Base-by-base conservation (phyloP, 2,888 invertebrate genomes). In the Amorpha juglandis region DNA sequence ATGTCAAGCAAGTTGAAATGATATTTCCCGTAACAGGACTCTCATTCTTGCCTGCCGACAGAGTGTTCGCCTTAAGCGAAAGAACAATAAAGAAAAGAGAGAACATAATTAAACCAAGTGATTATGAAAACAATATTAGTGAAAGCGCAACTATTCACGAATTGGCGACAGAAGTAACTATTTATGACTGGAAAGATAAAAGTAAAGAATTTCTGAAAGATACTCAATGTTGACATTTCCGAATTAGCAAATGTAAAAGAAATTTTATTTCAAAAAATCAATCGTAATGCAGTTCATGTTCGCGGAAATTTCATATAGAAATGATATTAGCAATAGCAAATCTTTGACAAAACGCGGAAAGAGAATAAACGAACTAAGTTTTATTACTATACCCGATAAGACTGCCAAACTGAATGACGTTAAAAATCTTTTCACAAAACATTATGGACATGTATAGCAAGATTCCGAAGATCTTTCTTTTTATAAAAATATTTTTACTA, bases 71-170 rank as follows among this genome's bases (percentile, higher is more conserved):
- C n/a, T 50, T 50, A 50, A 50, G 6, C 16, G 50, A 50, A 16
- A 50, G 16, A 50, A 50, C 6, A 50, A 50, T 50, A 50, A 14
- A 16, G 50, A 16, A 50, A 16, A 50, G 16, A 16, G 50, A 27
- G 52, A 52, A 42, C 52, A 47, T 51, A 38, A 7, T 35, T 63
- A 21, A 38, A 63, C 33, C 50, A 63, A 16, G 16, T 50, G 50
- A 50, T n/a, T 50, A 50, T 50, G 14, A 16, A n/a, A 16, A 50
- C 14, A 50, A 6, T n/a, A 50, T 50, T n/a, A n/a, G n/a, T n/a
- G 50, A 50, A 50, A 4, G 9, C 35, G 35, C 35, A 35, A 6
- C 35, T 35, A 35, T 35, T 35, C 35, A 35, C 7, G 7, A 35
- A 35, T 7, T 35, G 35, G 35, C 35, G 14, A 16, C 50, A 9